phyloP scores from a whole-genome alignment of 1,140 invertebrate species.

The Meloidogyne floridensis region DNA sequence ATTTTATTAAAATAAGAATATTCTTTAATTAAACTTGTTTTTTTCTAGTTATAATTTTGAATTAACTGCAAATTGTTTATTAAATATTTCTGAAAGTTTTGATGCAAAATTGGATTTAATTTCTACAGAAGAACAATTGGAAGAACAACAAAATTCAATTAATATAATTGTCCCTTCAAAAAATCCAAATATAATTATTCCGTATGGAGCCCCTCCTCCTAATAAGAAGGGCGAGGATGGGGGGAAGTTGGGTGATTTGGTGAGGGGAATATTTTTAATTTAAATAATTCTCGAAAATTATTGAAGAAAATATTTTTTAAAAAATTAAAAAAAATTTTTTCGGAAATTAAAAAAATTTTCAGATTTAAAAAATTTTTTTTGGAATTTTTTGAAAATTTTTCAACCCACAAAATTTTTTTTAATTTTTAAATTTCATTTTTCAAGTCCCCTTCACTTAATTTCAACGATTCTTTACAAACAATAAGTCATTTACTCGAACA shows the following conservation, averaged over 20 bases:
- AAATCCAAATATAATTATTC: not conserved
- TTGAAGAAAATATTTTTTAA: too few species aligned
- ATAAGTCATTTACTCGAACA: not conserved
- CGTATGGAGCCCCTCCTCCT: not conserved
- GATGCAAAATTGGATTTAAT: not conserved
- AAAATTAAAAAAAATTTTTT: too few species aligned
- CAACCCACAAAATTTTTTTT: too few species aligned
- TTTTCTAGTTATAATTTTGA: conserved; percentile 1
- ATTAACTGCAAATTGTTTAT: conserved; percentile 14
- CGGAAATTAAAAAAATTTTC: not conserved
- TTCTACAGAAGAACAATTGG: not conserved
- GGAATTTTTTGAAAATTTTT: not conserved
- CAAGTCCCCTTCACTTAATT: not conserved
- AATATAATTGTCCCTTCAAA: not conserved
- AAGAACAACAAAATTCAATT: not conserved
- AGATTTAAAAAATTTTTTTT: not conserved
- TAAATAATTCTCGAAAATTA: too few species aligned
- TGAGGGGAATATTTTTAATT: too few species aligned
- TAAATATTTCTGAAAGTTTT: conserved; percentile 12
- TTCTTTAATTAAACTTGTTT: too few species aligned
- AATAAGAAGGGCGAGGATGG: not conserved
- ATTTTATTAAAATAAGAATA: too few species aligned
- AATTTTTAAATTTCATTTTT: not conserved
- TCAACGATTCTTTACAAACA: not conserved
- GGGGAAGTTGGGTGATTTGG: too few species aligned